These are phyloP conservation scores for Myripristis jacobus DNA, from an alignment of 2,797 vertebrate species.

Conservation along the genomic window DNA sequence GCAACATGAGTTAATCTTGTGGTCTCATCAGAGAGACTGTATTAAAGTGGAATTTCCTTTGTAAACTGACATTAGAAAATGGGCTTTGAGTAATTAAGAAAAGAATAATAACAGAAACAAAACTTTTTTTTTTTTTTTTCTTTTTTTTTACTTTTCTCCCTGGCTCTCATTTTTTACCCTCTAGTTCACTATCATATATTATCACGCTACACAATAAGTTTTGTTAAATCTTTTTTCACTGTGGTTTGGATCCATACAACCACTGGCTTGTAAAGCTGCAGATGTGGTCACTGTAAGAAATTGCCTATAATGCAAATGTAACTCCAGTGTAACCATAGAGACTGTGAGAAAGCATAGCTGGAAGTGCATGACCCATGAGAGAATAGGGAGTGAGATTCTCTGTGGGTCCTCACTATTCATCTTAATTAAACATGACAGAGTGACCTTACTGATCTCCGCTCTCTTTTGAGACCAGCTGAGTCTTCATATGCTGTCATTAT, in stretches of 20 bases:
- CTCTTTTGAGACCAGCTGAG: conserved; percentile 13
- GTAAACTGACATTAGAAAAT: conserved; percentile 30
- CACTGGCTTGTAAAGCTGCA: background rate
- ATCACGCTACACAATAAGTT: background rate
- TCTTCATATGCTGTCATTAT: conserved; percentile 3
- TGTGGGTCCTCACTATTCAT: background rate
- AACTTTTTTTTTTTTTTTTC: background rate
- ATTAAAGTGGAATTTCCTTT: conserved; percentile 57
- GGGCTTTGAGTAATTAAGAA: conserved; percentile 8
- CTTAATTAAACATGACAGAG: conserved; percentile 34
- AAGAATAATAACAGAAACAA: background rate
- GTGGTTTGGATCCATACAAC: background rate
- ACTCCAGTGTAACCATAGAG: background rate
- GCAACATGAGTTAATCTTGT: conserved; percentile 39
- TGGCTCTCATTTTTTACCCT: background rate
- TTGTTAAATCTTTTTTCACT: background rate
- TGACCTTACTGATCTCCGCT: conserved; percentile 11
- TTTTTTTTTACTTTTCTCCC: background rate
- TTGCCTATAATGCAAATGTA: background rate
- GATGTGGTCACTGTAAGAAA: background rate
- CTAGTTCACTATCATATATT: too few species aligned
- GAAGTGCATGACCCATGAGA: background rate
- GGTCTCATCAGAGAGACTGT: conserved; percentile 40
- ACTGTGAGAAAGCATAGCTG: background rate
- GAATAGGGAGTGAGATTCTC: background rate